Percentiles rank a stretch among this genome's conserved stretches.
Conservation (phyloP, 1,140 invertebrate genomes). For the Euschistus heros region DNA sequence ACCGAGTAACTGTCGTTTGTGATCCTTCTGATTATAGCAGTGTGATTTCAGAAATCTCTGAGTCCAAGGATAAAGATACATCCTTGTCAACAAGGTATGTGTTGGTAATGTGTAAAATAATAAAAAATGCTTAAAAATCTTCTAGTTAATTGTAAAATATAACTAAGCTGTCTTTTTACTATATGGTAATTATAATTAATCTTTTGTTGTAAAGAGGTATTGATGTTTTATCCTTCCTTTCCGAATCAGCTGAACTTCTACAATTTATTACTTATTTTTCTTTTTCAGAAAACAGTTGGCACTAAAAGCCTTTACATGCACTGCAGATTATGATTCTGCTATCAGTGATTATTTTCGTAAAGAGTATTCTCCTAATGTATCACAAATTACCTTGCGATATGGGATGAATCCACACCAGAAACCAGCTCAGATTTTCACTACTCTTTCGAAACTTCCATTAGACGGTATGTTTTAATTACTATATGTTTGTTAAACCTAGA, state of each 20-base stretch:
- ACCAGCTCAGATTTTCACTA: conserved; percentile 86
- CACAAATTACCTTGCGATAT: conserved; percentile 80
- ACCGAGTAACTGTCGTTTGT: conserved; percentile 88
- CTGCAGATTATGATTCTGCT: conserved; percentile 83
- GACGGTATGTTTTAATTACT: conserved; percentile 42
- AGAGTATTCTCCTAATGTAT: conserved; percentile 65
- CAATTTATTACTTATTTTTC: neutral
- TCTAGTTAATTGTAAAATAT: no score
- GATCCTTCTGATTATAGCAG: conserved; percentile 82
- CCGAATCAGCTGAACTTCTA: neutral
- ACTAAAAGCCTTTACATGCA: conserved; percentile 91
- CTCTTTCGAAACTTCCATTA: conserved; percentile 67
- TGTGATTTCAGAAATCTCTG: conserved; percentile 60
- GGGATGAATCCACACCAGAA: conserved; percentile 98
- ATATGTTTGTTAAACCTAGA: neutral
- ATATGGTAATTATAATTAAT: no score
- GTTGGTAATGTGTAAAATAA: neutral
- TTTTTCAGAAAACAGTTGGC: conserved; percentile 41
- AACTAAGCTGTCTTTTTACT: neutral
- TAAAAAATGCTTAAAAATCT: no score
- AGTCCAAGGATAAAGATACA: conserved; percentile 49
- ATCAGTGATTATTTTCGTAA: conserved; percentile 94
- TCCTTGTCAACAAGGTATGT: conserved; percentile 58
- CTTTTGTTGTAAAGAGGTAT: no score
- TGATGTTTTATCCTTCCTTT: neutral